phyloP scores from a whole-genome alignment of 1,140 invertebrate genomes.

The Drosophila sechellia region DNA sequence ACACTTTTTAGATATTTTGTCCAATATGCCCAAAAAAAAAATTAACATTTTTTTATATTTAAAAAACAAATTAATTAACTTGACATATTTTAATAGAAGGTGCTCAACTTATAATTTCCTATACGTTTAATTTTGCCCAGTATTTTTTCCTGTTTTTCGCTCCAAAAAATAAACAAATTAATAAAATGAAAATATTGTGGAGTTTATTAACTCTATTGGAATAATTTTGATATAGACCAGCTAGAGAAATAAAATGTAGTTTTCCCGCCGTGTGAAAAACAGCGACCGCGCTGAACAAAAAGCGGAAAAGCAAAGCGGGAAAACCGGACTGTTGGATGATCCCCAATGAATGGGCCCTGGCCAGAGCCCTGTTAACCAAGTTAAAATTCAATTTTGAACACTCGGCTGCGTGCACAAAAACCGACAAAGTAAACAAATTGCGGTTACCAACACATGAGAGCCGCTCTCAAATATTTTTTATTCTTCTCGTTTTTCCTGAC shows the following conservation, averaged over 20 bases:
- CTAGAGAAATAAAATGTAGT: background rate
- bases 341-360: slow-evolving; percentile 49
- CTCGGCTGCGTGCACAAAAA: slow-evolving; percentile 73
- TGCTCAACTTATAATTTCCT: background rate
- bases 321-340: slow-evolving; percentile 29
- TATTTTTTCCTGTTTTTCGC: background rate
- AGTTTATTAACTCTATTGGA: background rate
- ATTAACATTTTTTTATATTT: background rate
- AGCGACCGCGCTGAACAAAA: slow-evolving; percentile 35
- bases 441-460: slow-evolving; percentile 72
- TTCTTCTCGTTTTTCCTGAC: slow-evolving; percentile 25
- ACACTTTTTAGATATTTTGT: no score
- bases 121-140: background rate
- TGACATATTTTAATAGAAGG: no score
- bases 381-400: slow-evolving; percentile 77
- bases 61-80: background rate
- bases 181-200: background rate
- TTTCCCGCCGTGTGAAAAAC: slow-evolving; percentile 10
- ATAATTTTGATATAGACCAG: background rate
- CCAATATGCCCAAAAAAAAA: no score
- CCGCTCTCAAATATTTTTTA: slow-evolving; percentile 26
- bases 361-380: slow-evolving; percentile 66
- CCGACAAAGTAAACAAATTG: slow-evolving; percentile 76
- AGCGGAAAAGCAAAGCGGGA: slow-evolving; percentile 36
- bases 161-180: background rate